Evolutionary conservation across 2,888 invertebrate species (phyloP).

Genomic region (Pristionchus maxplancki): DNA sequence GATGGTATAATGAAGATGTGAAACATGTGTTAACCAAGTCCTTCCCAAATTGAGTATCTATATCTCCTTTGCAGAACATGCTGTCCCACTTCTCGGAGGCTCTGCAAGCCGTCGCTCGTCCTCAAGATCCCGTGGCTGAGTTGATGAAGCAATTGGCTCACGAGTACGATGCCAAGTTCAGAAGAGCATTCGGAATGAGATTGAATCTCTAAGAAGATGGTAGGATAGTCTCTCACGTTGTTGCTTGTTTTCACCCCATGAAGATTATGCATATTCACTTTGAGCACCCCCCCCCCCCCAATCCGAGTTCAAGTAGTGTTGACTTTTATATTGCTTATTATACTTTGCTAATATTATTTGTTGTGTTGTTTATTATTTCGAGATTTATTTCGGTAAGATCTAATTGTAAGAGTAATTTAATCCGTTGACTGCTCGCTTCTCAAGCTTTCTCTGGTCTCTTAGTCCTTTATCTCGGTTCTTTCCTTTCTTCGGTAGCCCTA

Average conservation of each 20-base stretch:
- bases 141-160: constrained; percentile 65
- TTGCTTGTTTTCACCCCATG: background rate
- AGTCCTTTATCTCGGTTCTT: constrained; percentile 16
- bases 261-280: background rate
- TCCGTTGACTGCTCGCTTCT: background rate
- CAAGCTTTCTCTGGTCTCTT: constrained; percentile 28
- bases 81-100: constrained; percentile 65
- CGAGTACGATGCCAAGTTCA: constrained; percentile 74
- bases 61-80: constrained; percentile 63
- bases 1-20: background rate
- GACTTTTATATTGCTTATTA: background rate
- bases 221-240: constrained; percentile 2
- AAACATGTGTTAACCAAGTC: background rate
- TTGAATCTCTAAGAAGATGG: constrained; percentile 17
- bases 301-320: background rate
- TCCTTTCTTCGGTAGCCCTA: background rate
- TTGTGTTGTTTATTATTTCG: background rate
- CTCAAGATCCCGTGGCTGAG: constrained; percentile 67
- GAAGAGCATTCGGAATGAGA: constrained; percentile 73
- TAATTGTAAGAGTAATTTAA: background rate
- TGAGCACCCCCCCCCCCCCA: background rate
- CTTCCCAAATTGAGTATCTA: constrained; percentile 38
- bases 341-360: constrained; percentile 41
- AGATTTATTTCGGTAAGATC: background rate
- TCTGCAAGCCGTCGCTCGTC: constrained; percentile 64